Percentiles rank a stretch among this genome's conserved stretches.
These are phyloP conservation scores for Oncorhynchus tshawytscha DNA, from an alignment of 2,113 vertebrate species.

Conservation along the genomic window DNA sequence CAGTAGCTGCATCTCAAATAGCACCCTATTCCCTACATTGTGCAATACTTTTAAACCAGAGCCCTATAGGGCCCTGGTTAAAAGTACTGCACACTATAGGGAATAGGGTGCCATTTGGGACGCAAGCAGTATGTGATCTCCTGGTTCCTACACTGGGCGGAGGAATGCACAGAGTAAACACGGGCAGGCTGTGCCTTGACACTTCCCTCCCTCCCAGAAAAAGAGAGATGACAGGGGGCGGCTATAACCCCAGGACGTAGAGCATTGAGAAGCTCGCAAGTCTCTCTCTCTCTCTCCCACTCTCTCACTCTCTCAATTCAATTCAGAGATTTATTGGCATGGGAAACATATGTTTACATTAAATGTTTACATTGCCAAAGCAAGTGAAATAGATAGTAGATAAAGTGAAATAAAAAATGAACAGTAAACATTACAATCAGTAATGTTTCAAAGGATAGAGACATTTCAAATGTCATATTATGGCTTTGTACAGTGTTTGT, in stretches of 20 bases:
- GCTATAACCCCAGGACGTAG: slow-evolving; percentile 45
- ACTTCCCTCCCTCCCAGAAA: slow-evolving; percentile 49
- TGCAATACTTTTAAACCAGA: too few species aligned
- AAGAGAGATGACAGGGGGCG: slow-evolving; percentile 68
- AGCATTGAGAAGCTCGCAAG: background rate
- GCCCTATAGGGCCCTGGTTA: too few species aligned
- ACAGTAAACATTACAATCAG: too few species aligned
- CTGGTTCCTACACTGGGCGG: slow-evolving; percentile 47
- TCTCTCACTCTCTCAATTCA: background rate
- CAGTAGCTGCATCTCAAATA: background rate
- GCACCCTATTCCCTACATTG: too few species aligned
- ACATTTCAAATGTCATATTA: too few species aligned
- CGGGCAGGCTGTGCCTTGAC: slow-evolving; percentile 24
- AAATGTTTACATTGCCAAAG: slow-evolving; percentile 7
- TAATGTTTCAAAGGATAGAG: too few species aligned
- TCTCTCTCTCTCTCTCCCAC: slow-evolving; percentile 15
- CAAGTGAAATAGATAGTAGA: background rate
- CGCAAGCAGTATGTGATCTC: slow-evolving; percentile 35
- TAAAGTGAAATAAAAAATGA: too few species aligned
- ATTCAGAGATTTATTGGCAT: too few species aligned
- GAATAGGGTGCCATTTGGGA: slow-evolving; percentile 49
- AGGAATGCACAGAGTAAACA: slow-evolving; percentile 72
- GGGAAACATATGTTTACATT: slow-evolving; percentile 1
- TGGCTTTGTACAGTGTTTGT: too few species aligned
- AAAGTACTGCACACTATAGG: slow-evolving; percentile 15